Percentiles rank a stretch among this genome's conserved stretches.
Evolutionary conservation across 1,140 invertebrate genomes (phyloP).

Genomic region (Holcopasites calliopsidis): DNA sequence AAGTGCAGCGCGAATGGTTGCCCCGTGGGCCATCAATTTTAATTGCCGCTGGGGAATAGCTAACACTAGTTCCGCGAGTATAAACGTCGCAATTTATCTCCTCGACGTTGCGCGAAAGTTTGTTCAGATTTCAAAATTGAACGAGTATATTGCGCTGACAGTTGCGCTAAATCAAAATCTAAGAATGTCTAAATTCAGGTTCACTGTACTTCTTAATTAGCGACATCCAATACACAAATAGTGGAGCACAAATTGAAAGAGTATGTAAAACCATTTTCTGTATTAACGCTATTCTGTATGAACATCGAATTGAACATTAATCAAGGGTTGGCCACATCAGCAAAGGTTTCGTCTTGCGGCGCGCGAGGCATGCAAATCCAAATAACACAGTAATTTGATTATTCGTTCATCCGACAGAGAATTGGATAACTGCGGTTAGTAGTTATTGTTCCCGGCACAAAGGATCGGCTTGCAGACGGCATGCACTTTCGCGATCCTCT

Average conservation of each 20-base stretch:
- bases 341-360: constrained; percentile 33
- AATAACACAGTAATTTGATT: constrained; percentile 70
- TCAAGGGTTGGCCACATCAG: constrained; percentile 63
- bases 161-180: no score
- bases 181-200: no score
- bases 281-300: no score
- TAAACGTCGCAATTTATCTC: no score
- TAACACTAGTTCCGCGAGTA: not conserved
- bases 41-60: not conserved
- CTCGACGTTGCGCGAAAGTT: no score
- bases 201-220: no score
- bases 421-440: constrained; percentile 69
- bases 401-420: constrained; percentile 60
- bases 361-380: constrained; percentile 32
- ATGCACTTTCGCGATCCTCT: constrained; percentile 49
- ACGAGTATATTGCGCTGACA: no score
- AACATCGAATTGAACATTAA: constrained; percentile 68
- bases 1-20: not conserved
- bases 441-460: constrained; percentile 59
- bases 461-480: constrained; percentile 57
- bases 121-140: no score
- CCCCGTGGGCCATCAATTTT: not conserved
- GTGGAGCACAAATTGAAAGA: no score
- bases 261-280: no score
- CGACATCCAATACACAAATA: no score